Conservation (phyloP, 2,113 vertebrate species). For the Xenopus borealis region DNA sequence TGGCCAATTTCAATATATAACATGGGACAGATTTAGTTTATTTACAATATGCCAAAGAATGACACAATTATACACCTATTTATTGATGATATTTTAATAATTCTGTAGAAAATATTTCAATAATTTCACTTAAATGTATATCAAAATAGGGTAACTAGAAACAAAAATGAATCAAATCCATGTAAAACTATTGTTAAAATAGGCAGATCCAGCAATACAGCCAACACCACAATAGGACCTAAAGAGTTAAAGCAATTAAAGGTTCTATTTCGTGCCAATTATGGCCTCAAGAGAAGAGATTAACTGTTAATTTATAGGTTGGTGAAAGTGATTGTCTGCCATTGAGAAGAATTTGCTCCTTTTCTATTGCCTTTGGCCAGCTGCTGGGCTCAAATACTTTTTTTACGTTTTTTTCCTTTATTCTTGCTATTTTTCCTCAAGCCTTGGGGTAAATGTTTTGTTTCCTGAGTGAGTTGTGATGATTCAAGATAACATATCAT, state of each 20-base stretch:
- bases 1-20: too few species aligned
- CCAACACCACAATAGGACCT: neutral
- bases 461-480: constrained; percentile 3
- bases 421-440: constrained; percentile 25
- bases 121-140: too few species aligned
- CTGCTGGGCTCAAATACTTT: constrained; percentile 35
- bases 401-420: neutral
- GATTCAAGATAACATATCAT: constrained; percentile 25
- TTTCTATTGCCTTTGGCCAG: constrained; percentile 29
- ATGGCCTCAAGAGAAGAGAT: constrained; percentile 34
- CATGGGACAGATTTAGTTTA: too few species aligned
- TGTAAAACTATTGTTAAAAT: too few species aligned
- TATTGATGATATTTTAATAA: too few species aligned
- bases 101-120: too few species aligned
- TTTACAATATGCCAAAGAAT: too few species aligned
- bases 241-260: constrained; percentile 42
- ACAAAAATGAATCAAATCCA: too few species aligned
- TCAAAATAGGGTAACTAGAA: too few species aligned
- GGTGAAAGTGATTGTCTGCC: constrained; percentile 40
- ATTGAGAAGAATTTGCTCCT: constrained; percentile 38
- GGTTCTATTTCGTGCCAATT: constrained; percentile 39
- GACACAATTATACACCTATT: too few species aligned
- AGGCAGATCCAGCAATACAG: too few species aligned
- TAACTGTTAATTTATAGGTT: constrained; percentile 43
- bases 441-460: constrained; percentile 33